phyloP scores from a whole-genome alignment of 2,113 vertebrate species.

The Alethe diademata region DNA sequence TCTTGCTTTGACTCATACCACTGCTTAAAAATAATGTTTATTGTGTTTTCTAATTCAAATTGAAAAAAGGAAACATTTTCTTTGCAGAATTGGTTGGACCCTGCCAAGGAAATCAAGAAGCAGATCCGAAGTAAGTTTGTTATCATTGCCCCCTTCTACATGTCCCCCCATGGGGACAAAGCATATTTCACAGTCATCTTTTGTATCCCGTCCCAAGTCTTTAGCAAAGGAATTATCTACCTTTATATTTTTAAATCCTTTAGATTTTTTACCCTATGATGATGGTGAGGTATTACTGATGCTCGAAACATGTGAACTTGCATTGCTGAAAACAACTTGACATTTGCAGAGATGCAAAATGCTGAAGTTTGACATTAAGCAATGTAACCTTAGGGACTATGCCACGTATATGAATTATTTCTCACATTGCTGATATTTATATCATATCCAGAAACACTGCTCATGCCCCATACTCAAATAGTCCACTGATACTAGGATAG shows the following conservation, averaged over 20 bases:
- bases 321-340: slow-evolving; percentile 35
- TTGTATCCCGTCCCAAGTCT: background rate
- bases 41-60: slow-evolving; percentile 45
- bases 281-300: background rate
- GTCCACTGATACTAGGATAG: background rate
- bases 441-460: background rate
- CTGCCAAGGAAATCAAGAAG: slow-evolving; percentile 95
- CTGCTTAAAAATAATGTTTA: background rate
- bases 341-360: slow-evolving; percentile 27
- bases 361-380: slow-evolving; percentile 11
- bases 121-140: slow-evolving; percentile 91
- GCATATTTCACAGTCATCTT: background rate
- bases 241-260: background rate
- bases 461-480: background rate
- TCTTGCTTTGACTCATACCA: background rate
- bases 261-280: background rate
- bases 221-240: background rate
- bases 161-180: background rate
- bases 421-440: background rate
- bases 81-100: slow-evolving; percentile 95
- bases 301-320: background rate
- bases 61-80: slow-evolving; percentile 56
- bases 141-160: background rate
- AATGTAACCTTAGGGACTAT: background rate
- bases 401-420: background rate